Evolutionary conservation across 2,113 vertebrate genomes (phyloP).

Genomic region (Trichechus manatus): DNA sequence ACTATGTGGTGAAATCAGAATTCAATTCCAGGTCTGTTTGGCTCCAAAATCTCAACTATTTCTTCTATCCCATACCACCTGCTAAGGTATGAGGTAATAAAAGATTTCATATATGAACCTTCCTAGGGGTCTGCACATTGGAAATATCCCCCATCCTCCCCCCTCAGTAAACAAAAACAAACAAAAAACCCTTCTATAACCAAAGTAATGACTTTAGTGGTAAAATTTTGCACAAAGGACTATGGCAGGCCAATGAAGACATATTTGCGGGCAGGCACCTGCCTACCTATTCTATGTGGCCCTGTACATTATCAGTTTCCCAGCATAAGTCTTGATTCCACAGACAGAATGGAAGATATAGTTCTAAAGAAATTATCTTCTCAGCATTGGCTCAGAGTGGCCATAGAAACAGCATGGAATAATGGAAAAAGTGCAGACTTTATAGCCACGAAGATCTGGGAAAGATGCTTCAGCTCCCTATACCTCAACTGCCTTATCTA

Average conservation of each 20-base stretch:
- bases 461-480: background rate
- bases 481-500: background rate
- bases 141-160: background rate
- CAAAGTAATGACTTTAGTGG: background rate
- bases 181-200: background rate
- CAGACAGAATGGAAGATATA: background rate
- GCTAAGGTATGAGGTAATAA: background rate
- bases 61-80: background rate
- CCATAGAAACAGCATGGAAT: background rate
- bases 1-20: background rate
- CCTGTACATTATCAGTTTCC: background rate
- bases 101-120: background rate
- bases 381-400: background rate
- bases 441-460: background rate
- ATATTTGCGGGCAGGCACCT: background rate
- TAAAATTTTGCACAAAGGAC: slow-evolving; percentile 1
- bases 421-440: background rate
- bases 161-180: background rate
- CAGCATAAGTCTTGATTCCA: background rate
- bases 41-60: background rate
- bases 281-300: background rate
- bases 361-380: background rate
- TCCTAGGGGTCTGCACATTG: background rate
- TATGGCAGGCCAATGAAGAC: background rate
- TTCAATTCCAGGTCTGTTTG: background rate